phyloP scores from a whole-genome alignment of 2,888 invertebrate species.

The Trachelus troglodyta region DNA sequence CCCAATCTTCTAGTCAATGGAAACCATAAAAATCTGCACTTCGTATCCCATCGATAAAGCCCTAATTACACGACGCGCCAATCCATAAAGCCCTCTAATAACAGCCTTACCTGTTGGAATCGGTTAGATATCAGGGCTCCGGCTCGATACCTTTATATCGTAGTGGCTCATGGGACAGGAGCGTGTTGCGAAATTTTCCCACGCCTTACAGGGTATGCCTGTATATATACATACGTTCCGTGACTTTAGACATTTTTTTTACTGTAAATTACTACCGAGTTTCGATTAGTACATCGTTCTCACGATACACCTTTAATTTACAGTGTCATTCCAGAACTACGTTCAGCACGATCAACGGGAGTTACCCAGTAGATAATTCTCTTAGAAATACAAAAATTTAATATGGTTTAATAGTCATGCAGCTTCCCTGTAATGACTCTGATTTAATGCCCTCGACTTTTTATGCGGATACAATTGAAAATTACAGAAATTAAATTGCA shows the following conservation, averaged over 20 bases:
- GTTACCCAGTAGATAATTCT: background rate
- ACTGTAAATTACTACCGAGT: background rate
- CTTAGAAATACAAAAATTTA: background rate
- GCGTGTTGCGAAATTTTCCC: background rate
- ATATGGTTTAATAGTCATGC: no score
- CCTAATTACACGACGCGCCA: constrained; percentile 53
- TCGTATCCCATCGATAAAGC: constrained; percentile 49
- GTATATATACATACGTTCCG: background rate
- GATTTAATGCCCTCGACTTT: no score
- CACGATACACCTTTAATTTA: background rate
- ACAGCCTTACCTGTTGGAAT: constrained; percentile 32
- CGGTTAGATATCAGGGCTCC: constrained; percentile 20
- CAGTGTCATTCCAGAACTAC: background rate
- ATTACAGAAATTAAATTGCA: no score
- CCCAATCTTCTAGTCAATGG: constrained; percentile 40
- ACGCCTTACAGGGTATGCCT: background rate
- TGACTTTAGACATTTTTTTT: background rate
- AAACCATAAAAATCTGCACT: constrained; percentile 45
- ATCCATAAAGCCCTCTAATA: constrained; percentile 44
- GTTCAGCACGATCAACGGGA: background rate
- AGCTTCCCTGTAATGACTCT: no score
- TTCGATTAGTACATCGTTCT: background rate
- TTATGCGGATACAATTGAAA: no score
- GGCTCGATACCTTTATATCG: background rate
- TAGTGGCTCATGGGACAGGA: background rate